Percentiles rank a stretch among this genome's conserved stretches.
Evolutionary conservation across 2,797 vertebrate genomes (phyloP).

Genomic region (Astyanax mexicanus): DNA sequence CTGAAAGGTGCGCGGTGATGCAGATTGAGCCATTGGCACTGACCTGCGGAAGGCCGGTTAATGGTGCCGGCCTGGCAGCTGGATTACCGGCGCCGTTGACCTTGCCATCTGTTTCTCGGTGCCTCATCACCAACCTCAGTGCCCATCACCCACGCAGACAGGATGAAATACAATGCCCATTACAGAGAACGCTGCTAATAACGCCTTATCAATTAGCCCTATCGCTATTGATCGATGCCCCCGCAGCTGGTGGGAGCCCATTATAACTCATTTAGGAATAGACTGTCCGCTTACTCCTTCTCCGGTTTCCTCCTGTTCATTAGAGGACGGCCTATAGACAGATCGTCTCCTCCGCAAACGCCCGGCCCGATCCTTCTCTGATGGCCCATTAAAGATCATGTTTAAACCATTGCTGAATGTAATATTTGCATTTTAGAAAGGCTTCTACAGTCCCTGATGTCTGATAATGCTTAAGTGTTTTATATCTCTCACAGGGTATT

Average conservation of each 20-base stretch:
- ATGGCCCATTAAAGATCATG: conserved; percentile 76
- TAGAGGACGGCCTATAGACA: conserved; percentile 64
- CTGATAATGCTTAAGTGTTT: conserved; percentile 26
- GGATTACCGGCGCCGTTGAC: conserved; percentile 78
- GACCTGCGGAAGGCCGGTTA: conserved; percentile 69
- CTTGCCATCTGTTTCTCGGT: conserved; percentile 81
- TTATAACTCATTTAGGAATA: conserved; percentile 76
- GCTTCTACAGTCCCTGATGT: conserved; percentile 19
- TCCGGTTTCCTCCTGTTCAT: conserved; percentile 77
- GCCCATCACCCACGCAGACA: conserved; percentile 68
- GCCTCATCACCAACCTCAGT: conserved; percentile 69
- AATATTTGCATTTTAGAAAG: conserved; percentile 42
- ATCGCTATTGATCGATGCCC: conserved; percentile 81
- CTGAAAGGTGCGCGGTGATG: conserved; percentile 8
- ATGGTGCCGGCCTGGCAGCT: conserved; percentile 72
- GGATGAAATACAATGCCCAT: conserved; percentile 83
- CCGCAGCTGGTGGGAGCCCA: conserved; percentile 79
- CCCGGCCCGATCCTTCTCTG: conserved; percentile 67
- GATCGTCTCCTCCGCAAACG: conserved; percentile 74
- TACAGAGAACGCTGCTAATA: conserved; percentile 79
- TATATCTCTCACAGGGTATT: neutral
- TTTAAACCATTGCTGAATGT: conserved; percentile 70
- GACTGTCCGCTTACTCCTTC: conserved; percentile 70
- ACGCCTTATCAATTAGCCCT: conserved; percentile 84
- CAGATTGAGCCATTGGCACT: conserved; percentile 34